A percentile compares a stretch with the other conserved stretches of the same genome.
phyloP scores from a whole-genome alignment of 2,113 vertebrate species.

The Pterocles burchelli region DNA sequence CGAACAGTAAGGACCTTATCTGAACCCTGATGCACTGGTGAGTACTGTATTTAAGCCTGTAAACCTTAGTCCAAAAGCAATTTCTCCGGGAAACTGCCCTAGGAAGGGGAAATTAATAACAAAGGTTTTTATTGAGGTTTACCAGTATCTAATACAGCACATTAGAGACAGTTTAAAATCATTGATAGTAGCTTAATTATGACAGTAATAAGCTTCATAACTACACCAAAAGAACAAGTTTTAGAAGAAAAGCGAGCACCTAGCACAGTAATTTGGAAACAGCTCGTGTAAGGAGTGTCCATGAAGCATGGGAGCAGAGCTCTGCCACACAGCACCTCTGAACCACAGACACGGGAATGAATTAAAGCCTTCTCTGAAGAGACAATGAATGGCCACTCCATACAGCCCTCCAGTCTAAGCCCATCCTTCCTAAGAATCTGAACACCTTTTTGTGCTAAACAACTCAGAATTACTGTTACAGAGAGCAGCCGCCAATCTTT shows the following conservation, averaged over 20 bases:
- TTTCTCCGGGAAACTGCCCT: background rate
- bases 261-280: background rate
- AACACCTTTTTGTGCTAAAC: background rate
- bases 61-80: background rate
- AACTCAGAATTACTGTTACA: background rate
- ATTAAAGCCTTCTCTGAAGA: background rate
- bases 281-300: background rate
- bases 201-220: background rate
- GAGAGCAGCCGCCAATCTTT: background rate
- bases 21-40: background rate
- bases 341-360: fast-evolving
- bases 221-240: background rate
- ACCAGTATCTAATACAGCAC: background rate
- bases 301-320: background rate
- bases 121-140: background rate
- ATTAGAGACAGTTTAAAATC: background rate
- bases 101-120: background rate
- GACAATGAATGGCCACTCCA: background rate
- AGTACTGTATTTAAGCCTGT: background rate
- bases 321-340: background rate
- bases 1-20: background rate
- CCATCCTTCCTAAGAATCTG: background rate
- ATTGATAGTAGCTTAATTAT: background rate
- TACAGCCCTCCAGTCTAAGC: background rate
- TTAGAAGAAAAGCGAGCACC: background rate